Conservation (phyloP, 2,888 invertebrate species). For the Eueremaeus valkanovi region DNA sequence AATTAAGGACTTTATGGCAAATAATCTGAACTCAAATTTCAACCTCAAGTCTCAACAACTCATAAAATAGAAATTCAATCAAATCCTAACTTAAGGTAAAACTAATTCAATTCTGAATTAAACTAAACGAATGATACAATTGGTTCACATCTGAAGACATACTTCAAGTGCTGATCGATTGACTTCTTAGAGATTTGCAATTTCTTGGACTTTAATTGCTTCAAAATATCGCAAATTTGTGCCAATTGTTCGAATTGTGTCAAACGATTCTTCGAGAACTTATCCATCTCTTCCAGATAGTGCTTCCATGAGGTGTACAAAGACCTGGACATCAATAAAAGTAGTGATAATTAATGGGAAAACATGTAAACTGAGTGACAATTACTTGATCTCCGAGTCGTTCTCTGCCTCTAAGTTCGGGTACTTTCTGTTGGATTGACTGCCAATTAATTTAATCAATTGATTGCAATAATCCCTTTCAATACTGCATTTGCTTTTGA, state of each 20-base stretch:
- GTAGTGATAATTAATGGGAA: too few relatives aligned
- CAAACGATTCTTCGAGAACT: slow-evolving; percentile 78
- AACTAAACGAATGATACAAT: slow-evolving; percentile 6
- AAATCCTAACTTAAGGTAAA: too few relatives aligned
- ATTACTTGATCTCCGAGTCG: slow-evolving; percentile 41
- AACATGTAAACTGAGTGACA: background rate
- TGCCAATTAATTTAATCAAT: slow-evolving; percentile 47
- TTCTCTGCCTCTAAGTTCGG: slow-evolving; percentile 30
- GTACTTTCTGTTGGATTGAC: slow-evolving; percentile 38
- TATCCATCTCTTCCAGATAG: slow-evolving; percentile 90
- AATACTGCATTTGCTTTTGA: slow-evolving; percentile 82
- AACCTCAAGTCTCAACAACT: too few relatives aligned
- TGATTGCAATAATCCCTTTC: slow-evolving; percentile 94
- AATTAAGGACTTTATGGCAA: too few relatives aligned
- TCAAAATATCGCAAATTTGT: slow-evolving; percentile 37
- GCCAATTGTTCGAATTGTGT: slow-evolving; percentile 55
- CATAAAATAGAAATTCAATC: too few relatives aligned
- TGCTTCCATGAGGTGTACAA: slow-evolving; percentile 98
- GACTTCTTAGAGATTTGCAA: slow-evolving; percentile 58
- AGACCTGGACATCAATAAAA: slow-evolving; percentile 63
- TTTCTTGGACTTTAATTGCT: slow-evolving; percentile 40
- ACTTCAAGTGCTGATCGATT: slow-evolving; percentile 73
- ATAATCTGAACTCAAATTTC: too few relatives aligned
- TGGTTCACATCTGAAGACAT: slow-evolving; percentile 52
- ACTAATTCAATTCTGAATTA: too few relatives aligned